Conservation (phyloP, 2,888 invertebrate species). For the Stenotaenia linearis region DNA sequence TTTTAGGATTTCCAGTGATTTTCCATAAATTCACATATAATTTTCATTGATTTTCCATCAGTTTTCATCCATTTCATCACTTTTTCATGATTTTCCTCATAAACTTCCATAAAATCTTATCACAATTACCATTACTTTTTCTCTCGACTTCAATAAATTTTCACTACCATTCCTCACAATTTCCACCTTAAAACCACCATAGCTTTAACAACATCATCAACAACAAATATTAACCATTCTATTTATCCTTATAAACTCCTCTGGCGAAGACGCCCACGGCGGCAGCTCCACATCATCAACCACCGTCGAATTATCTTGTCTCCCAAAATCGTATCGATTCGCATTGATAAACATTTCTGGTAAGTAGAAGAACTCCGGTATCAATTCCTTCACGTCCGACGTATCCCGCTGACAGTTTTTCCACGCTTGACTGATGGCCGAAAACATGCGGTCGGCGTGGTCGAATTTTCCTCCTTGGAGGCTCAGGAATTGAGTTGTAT, state of each 20-base stretch:
- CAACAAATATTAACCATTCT: constrained; percentile 64
- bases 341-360: constrained; percentile 97
- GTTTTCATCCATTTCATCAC: background rate
- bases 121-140: no score
- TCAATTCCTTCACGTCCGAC: constrained; percentile 97
- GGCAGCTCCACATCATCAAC: constrained; percentile 86
- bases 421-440: constrained; percentile 92
- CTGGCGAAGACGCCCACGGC: constrained; percentile 93
- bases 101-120: no score
- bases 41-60: background rate
- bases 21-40: background rate
- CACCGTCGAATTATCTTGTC: constrained; percentile 70
- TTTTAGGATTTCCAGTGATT: background rate
- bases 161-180: no score
- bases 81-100: background rate
- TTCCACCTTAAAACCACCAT: no score
- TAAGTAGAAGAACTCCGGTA: constrained; percentile 97
- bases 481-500: constrained; percentile 97
- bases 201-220: background rate
- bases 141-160: no score
- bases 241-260: constrained; percentile 96
- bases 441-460: constrained; percentile 94
- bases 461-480: constrained; percentile 99
- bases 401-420: constrained; percentile 98
- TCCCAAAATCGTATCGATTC: constrained; percentile 77